These are phyloP conservation scores for Parochlus steinenii DNA, from an alignment of 2,888 invertebrate genomes.

Conservation along the genomic window DNA sequence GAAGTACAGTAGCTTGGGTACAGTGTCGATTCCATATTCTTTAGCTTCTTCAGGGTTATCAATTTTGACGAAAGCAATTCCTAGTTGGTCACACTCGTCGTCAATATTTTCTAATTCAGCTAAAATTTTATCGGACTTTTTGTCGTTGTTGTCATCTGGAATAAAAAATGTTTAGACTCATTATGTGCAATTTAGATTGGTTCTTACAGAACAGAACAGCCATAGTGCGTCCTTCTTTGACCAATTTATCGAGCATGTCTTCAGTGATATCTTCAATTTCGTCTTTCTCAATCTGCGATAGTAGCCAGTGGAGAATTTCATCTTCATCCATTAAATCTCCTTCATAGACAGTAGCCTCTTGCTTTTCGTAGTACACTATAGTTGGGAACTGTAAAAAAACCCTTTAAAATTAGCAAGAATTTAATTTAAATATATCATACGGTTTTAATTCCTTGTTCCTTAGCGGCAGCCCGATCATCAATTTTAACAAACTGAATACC, in stretches of 20 bases:
- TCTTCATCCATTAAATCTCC: conserved; percentile 83
- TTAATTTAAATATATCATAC: conserved; percentile 16
- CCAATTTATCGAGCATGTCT: conserved; percentile 79
- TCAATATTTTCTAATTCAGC: conserved; percentile 86
- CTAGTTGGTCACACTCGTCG: conserved; percentile 77
- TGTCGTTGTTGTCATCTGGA: conserved; percentile 75
- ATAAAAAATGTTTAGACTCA: not conserved
- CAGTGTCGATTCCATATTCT: conserved; percentile 79
- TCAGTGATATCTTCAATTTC: conserved; percentile 92
- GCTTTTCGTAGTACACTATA: conserved; percentile 85
- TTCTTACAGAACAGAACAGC: conserved; percentile 86
- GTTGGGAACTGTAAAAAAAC: conserved; percentile 40
- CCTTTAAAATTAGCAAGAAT: not conserved
- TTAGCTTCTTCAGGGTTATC: conserved; percentile 78
- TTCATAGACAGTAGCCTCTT: conserved; percentile 82
- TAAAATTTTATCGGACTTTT: conserved; percentile 67
- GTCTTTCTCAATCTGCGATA: conserved; percentile 75
- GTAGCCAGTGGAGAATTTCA: conserved; percentile 73
- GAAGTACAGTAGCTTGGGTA: conserved; percentile 71
- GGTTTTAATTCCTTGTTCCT: conserved; percentile 70
- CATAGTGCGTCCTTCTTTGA: conserved; percentile 75
- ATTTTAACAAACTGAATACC: conserved; percentile 90
- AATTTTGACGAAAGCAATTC: conserved; percentile 83
- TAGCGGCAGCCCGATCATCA: conserved; percentile 68
- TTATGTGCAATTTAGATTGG: conserved; percentile 7